phyloP scores from a whole-genome alignment of 2,888 invertebrate genomes.

The Tenodera sinensis region DNA sequence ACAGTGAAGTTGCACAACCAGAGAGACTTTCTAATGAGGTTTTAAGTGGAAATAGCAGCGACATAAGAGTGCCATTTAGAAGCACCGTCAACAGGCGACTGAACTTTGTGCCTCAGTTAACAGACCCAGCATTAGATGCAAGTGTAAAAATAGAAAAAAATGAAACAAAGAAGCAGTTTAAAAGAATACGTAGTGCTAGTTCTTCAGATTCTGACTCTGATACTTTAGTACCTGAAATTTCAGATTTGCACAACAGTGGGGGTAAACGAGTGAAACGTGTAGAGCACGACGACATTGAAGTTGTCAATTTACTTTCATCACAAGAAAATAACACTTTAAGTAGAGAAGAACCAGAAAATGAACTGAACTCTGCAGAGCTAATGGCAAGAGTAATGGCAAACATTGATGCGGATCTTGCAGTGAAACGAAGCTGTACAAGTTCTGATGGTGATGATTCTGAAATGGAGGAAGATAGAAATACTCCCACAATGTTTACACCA shows the following conservation, averaged over 20 bases:
- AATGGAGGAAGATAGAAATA: not conserved
- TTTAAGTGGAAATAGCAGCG: too few species aligned
- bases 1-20: not conserved
- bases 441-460: not conserved
- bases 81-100: not conserved
- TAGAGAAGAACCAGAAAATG: not conserved
- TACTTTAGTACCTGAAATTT: not conserved
- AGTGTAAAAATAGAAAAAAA: not conserved
- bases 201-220: not conserved
- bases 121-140: not conserved
- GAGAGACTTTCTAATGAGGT: not conserved
- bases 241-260: not conserved
- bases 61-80: not conserved
- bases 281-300: not conserved
- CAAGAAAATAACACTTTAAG: not conserved
- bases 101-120: not conserved
- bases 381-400: not conserved
- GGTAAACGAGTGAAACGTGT: not conserved
- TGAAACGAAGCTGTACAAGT: not conserved
- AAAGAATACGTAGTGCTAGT: not conserved
- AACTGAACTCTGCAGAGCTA: not conserved
- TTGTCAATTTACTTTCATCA: not conserved
- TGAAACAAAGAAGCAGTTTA: not conserved
- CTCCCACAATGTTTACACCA: not conserved
- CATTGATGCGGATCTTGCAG: slow-evolving; percentile 4